Evolutionary conservation across 2,888 invertebrate species (phyloP).

Genomic region (Nomada goodeniana): DNA sequence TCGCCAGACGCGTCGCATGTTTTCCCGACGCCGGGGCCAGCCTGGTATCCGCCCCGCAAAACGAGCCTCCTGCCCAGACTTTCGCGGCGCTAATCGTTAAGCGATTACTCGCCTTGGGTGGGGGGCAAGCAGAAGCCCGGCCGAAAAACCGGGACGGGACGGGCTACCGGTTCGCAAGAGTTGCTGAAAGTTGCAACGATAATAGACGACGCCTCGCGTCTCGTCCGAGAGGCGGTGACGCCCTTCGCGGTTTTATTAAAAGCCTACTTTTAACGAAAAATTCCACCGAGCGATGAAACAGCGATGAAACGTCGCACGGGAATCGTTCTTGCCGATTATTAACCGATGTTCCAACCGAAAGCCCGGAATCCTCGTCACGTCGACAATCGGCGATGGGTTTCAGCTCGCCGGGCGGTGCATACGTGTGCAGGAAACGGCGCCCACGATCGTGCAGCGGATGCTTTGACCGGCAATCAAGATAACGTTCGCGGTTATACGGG

Average conservation of each 20-base stretch:
- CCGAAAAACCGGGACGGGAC: slow-evolving; percentile 15
- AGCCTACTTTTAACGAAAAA: too few relatives aligned
- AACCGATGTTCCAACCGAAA: too few relatives aligned
- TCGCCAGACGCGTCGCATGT: slow-evolving; percentile 33
- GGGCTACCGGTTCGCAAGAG: background rate
- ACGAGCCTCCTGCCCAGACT: slow-evolving; percentile 4
- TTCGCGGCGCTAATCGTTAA: slow-evolving; percentile 46
- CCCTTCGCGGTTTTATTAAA: too few relatives aligned
- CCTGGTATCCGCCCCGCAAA: background rate
- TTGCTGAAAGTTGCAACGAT: slow-evolving; percentile 12
- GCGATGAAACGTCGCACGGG: too few relatives aligned
- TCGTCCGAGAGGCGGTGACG: background rate
- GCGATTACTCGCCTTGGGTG: slow-evolving; percentile 33
- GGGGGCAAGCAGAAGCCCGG: slow-evolving; percentile 25
- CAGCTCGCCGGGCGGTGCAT: background rate
- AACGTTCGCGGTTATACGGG: slow-evolving; percentile 8
- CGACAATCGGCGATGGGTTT: background rate
- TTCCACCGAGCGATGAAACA: too few relatives aligned
- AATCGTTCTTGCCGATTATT: too few relatives aligned
- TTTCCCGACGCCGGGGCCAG: background rate
- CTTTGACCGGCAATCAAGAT: slow-evolving; percentile 22
- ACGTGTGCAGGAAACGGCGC: background rate
- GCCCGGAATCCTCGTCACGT: too few relatives aligned
- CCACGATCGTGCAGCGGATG: background rate
- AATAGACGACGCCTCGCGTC: slow-evolving; percentile 12